Evolutionary conservation across 2,113 vertebrate genomes (phyloP), one percentile per base, ranked within the genome.

Genomic region (Syrrhaptes paradoxus): DNA sequence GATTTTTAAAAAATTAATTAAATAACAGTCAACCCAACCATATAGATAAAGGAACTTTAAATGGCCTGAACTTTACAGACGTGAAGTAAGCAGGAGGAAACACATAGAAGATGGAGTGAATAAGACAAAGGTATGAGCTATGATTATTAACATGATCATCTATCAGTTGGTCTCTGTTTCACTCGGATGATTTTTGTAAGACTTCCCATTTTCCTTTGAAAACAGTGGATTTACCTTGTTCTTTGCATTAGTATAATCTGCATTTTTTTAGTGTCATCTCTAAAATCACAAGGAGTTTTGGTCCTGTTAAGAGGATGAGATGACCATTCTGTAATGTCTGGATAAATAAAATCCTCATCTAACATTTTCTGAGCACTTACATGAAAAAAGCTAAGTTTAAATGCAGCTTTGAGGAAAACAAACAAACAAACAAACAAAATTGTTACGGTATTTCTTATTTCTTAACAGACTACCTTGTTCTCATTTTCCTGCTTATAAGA

Each of bases 211-310:
- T 70, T 68, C 59, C 52, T 86, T 89, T 67, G 45, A 70, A 89
- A 96, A 80, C 7, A 38, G 29, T 31, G 28, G 26, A 48, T 81
- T 93, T 92, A 71, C 9, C 26, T 25, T 83, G 31, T 43, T 88
- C 49, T 95, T 83, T 70, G 36, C 52, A 52, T 87, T 91, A 59
- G n/a, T 41, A 10, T 86, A 46, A 57, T 78, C 72, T 85, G n/a
- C 61, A 66, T 82, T 20, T 87, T 87, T 80, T 87, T 65, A 48
- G 26, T 91, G 31, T 86, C 34, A 68, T 85, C 55, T 93, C 73
- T 91, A 72, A 92, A 91, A 78, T 45, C 36, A 62, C 24, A 62
- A 45, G 59, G 75, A 83, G 63, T 38, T 92, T 95, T 95, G 73
- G 84, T 61, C 46, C 59, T 77, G 38, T 20, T 91, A 77, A 93